These are phyloP conservation scores for Colaptes auratus DNA, from an alignment of 2,113 vertebrate genomes.

Conservation along the genomic window DNA sequence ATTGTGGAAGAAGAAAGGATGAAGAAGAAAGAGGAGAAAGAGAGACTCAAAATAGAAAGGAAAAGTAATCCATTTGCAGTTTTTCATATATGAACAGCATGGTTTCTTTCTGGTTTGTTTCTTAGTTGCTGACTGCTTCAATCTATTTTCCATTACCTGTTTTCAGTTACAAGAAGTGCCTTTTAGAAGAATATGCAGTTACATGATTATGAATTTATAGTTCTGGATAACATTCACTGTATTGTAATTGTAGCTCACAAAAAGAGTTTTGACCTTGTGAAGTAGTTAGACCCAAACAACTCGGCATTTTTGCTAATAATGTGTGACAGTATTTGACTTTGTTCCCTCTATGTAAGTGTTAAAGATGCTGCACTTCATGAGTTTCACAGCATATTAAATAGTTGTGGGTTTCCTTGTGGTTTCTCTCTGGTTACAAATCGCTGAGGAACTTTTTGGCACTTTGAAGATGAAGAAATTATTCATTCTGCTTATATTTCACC, in stretches of 20 bases:
- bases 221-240: not conserved
- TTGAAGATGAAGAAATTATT: not conserved
- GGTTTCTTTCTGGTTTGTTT: not conserved
- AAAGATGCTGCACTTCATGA: not conserved
- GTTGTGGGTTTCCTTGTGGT: not conserved
- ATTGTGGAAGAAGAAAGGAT: slow-evolving; percentile 89
- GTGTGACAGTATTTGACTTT: not conserved
- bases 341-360: not conserved
- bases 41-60: slow-evolving; percentile 89
- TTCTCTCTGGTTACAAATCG: not conserved
- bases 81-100: not conserved
- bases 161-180: not conserved
- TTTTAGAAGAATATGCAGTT: not conserved
- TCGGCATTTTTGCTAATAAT: not conserved
- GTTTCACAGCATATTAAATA: not conserved
- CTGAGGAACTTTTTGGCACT: not conserved
- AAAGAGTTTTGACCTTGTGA: not conserved
- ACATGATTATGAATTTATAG: not conserved
- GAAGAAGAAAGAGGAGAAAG: slow-evolving; percentile 91
- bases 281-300: no score
- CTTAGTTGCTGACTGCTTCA: not conserved
- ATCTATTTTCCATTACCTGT: not conserved
- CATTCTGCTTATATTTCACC: not conserved
- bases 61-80: slow-evolving; percentile 74
- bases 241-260: not conserved